Percentiles rank a stretch among this genome's conserved stretches.
Evolutionary conservation across 2,113 vertebrate species (phyloP).

Genomic region (Pachycephala philippinensis): DNA sequence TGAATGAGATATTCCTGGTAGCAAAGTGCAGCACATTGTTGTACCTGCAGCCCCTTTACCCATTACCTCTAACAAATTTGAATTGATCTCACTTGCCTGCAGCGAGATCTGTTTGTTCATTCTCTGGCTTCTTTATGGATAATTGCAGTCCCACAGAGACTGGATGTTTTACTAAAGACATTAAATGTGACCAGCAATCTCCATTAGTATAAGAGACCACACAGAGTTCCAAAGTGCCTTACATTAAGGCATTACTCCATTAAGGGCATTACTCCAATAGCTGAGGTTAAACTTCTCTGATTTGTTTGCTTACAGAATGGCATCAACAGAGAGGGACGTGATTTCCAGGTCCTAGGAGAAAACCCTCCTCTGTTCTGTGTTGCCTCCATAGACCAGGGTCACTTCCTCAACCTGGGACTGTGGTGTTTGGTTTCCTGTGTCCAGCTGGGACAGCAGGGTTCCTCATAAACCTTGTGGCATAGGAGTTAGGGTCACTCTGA

Average conservation of each 20-base stretch:
- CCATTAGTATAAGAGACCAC: constrained; percentile 5
- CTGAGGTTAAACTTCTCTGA: background rate
- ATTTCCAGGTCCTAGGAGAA: background rate
- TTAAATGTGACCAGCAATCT: constrained; percentile 35
- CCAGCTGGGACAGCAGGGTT: background rate
- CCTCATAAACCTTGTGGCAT: background rate
- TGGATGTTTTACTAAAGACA: constrained; percentile 21
- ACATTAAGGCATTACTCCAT: background rate
- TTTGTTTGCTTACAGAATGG: background rate
- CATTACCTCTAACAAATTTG: background rate
- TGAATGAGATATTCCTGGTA: background rate
- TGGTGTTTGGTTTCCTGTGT: background rate
- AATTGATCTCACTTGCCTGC: background rate
- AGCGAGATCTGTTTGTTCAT: background rate
- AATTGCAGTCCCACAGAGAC: constrained; percentile 24
- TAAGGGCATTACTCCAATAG: background rate
- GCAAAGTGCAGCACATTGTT: background rate
- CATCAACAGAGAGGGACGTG: background rate
- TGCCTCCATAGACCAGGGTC: background rate
- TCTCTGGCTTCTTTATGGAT: background rate
- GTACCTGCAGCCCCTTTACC: background rate
- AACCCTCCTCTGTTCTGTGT: background rate
- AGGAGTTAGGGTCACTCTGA: background rate
- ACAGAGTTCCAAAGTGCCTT: background rate
- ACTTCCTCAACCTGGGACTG: background rate